Evolutionary conservation across 1,140 invertebrate genomes (phyloP), one percentile per base, ranked within the genome.

Genomic region (Hylaeus anthracinus): DNA sequence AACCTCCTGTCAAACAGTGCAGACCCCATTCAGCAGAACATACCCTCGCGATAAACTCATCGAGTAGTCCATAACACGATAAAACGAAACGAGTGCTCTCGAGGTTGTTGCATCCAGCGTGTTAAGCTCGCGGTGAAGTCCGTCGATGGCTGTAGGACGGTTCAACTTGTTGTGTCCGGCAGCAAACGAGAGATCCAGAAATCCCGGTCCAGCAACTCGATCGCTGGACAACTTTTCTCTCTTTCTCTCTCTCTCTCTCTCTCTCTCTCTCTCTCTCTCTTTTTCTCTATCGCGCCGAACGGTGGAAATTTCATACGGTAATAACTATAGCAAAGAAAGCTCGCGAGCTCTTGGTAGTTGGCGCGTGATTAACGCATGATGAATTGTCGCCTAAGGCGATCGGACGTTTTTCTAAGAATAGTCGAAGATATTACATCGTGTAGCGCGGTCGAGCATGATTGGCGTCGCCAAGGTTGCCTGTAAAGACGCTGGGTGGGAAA

Each of bases 401-500:
- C 60, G 26, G 51, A 48, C 9, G 85, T 82, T 86, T 86, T 86
- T 86, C 51, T 53, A n/a, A 37, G 56, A 65, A 66, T 63, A 61
- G 51, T 60, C 70, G 70, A 79, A 79, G 77, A 79, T 79, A 79
- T 79, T 79, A 72, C 69, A 71, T 65, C 55, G 55, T 66, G 71
- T 55, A 69, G 37, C 58, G 58, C 43, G 8, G 70, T 76, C 71
- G 78, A 76, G 72, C 41, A 58, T 83, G 77, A 86, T 86, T 83
- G 85, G 76, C 84, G 76, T 85, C 85, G 61, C 74, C 74, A 70
- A 77, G 63, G 69, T 86, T 83, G 72, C 69, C 6, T 58, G 69
- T 51, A 60, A 76, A 86, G 48, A 43, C 37, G 63, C 45, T 60
- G 58, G 45, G 9, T 45, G 48, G 53, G 78, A 78, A 65, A 58